These are phyloP conservation scores for Nipponia nippon DNA, from an alignment of 2,113 vertebrate species.

Conservation along the genomic window DNA sequence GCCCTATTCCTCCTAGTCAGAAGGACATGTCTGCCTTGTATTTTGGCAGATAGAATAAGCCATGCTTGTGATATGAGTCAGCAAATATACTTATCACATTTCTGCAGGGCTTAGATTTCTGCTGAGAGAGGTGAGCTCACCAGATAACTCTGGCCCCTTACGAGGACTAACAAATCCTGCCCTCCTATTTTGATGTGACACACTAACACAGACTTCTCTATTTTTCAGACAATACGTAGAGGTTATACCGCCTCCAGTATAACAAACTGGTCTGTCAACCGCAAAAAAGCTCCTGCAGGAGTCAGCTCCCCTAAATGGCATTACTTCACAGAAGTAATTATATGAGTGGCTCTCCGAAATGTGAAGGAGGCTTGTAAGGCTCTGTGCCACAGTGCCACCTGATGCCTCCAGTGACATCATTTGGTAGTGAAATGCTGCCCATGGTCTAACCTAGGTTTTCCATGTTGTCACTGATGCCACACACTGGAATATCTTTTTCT, in stretches of 20 bases:
- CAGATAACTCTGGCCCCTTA: not conserved
- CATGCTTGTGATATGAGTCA: not conserved
- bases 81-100: not conserved
- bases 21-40: not conserved
- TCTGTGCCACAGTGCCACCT: too few relatives aligned
- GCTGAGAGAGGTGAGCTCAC: not conserved
- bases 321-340: accelerated
- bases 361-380: not conserved
- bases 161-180: not conserved
- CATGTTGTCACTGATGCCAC: not conserved
- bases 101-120: not conserved
- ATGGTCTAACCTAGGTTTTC: not conserved
- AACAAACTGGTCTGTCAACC: not conserved
- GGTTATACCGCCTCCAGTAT: too few relatives aligned
- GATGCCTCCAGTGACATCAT: too few relatives aligned
- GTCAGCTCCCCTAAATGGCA: not conserved
- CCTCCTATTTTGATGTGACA: not conserved
- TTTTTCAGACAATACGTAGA: not conserved
- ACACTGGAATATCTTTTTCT: not conserved
- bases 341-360: accelerated
- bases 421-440: not conserved
- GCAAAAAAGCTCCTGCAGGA: too few relatives aligned
- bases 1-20: not conserved
- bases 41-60: not conserved
- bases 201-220: not conserved